Evolutionary conservation across 2,797 vertebrate genomes (phyloP), one percentile per base, ranked within the genome.

Genomic region (Manis javanica): DNA sequence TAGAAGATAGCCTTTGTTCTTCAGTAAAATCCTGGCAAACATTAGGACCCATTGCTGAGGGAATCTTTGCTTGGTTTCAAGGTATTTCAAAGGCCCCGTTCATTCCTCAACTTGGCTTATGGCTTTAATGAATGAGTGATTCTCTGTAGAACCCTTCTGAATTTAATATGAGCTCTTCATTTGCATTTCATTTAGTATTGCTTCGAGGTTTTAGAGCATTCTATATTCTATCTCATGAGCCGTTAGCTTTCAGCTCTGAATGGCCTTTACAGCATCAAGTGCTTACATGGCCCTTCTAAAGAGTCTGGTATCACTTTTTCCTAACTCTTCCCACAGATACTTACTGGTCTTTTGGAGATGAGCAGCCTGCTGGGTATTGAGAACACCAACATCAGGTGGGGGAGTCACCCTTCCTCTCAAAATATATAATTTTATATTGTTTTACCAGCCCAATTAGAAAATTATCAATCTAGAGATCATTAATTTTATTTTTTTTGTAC

Each of bases 31-130:
- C 42, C 66, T 84, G 37, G 66, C 82, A 90, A 84, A 79, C 53
- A 26, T 87, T 29, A 87, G 68, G 88, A 75, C 71, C 11, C 42
- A 3, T 18, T 42, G 12, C 46, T 42, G 53, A 72, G 66, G 72
- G 90, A 72, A 68, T 72, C 79, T 82, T 95, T 96, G 92, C 37
- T 92, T 72, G 83, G 79, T 61, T 19, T 97, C 72, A 83, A 88
- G 82, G 51, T 51, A 24, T 69, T 90, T 85, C 68, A 79, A 69
- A 77, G 26, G 39, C 23, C 57, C 77, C 49, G 18, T 77, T 83
- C 75, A 75, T 71, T 72, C 66, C 81, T 83, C 13, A 37, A 16
- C 13, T 87, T 72, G 42, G 39, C 8, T 37, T 72, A 53, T 37
- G 63, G 18, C 75, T 91, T 91, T 90, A 87, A 66, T 85, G 87